These are phyloP conservation scores for Xyrauchen texanus DNA, from an alignment of 2,113 vertebrate species.

Conservation along the genomic window DNA sequence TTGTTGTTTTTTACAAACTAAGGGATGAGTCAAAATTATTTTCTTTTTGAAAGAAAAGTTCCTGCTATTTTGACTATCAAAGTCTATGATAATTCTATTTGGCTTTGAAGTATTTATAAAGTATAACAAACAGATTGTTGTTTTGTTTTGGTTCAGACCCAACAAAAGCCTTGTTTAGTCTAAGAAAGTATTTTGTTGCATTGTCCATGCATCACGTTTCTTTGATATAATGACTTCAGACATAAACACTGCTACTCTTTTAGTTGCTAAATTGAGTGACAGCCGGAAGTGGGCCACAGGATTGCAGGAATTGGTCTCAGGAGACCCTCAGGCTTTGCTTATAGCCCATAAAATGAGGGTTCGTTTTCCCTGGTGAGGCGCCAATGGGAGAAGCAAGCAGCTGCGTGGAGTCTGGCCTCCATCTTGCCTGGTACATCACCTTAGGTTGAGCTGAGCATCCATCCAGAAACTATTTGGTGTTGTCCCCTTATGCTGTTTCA, in stretches of 20 bases:
- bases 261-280: slow-evolving; percentile 25
- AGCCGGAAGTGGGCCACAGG: slow-evolving; percentile 10
- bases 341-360: slow-evolving; percentile 41
- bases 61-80: no score
- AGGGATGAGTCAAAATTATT: no score
- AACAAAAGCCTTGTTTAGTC: neutral
- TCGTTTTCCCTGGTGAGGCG: slow-evolving; percentile 44
- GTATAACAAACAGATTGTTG: no score
- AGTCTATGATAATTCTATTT: no score
- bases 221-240: slow-evolving; percentile 44
- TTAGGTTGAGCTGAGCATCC: slow-evolving; percentile 47
- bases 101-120: no score
- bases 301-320: slow-evolving; percentile 28
- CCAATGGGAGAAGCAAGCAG: slow-evolving; percentile 38
- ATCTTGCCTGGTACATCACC: slow-evolving; percentile 50
- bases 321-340: slow-evolving; percentile 28
- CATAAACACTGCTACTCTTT: slow-evolving; percentile 37
- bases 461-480: slow-evolving; percentile 48
- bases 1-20: no score
- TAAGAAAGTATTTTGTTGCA: neutral
- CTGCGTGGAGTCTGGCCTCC: slow-evolving; percentile 44
- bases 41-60: no score
- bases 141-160: neutral
- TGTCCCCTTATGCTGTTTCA: slow-evolving; percentile 37
- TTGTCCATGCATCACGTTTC: neutral